Percentiles rank a stretch among this genome's conserved stretches.
Conservation (phyloP, 2,888 invertebrate genomes). For the Leptinotarsa rubiginosa region DNA sequence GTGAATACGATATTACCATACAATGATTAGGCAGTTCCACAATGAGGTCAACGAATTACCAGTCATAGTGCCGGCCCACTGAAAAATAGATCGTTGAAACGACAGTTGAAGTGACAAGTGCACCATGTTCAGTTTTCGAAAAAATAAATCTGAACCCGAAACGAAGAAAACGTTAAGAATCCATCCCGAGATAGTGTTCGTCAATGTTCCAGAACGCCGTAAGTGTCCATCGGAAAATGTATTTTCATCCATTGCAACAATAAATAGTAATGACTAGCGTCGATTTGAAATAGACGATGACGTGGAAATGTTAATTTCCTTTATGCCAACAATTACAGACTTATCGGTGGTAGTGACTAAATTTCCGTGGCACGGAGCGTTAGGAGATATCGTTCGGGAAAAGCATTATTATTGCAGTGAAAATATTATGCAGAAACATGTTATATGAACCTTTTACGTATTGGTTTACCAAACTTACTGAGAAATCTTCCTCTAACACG, state of each 20-base stretch:
- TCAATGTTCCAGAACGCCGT: slow-evolving; percentile 16
- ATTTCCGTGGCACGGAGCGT: neutral
- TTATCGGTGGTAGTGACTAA: neutral
- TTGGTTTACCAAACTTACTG: no score
- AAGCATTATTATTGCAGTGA: no score
- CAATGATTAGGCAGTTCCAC: slow-evolving; percentile 13
- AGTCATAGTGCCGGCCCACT: neutral
- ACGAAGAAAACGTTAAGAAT: neutral
- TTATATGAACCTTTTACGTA: no score
- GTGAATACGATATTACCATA: slow-evolving; percentile 9
- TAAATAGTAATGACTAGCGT: neutral
- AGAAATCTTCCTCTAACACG: no score
- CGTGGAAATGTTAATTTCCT: neutral
- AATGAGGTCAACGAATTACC: neutral
- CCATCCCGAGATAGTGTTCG: neutral
- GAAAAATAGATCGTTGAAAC: neutral
- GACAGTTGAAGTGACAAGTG: neutral
- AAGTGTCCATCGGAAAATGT: neutral
- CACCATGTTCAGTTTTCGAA: neutral
- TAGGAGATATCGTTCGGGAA: no score
- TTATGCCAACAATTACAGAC: neutral
- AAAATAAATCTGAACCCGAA: slow-evolving; percentile 6
- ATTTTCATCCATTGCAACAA: neutral
- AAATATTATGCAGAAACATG: no score
- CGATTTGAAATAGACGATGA: neutral